A percentile compares a stretch with the other conserved stretches of the same genome.
These are phyloP conservation scores for Oppia nitens DNA, from an alignment of 1,140 invertebrate genomes.

Conservation along the genomic window DNA sequence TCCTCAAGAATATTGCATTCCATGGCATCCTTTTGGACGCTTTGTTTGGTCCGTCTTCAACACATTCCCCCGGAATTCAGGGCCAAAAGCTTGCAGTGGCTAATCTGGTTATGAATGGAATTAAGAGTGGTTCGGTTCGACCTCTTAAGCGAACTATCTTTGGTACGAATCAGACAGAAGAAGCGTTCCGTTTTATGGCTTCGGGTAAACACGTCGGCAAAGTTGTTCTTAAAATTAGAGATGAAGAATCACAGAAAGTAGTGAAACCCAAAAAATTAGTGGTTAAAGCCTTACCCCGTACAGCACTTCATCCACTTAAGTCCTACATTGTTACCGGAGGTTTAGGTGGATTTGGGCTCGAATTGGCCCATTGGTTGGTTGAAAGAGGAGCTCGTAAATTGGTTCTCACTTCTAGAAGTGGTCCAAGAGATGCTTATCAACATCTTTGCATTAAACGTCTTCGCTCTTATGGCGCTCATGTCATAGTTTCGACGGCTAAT, in stretches of 20 bases:
- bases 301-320: constrained; percentile 70
- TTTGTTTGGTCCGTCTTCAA: constrained; percentile 52
- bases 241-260: constrained; percentile 24
- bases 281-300: constrained; percentile 45
- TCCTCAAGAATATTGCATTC: constrained; percentile 87
- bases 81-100: constrained; percentile 27
- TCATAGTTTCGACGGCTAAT: constrained; percentile 51
- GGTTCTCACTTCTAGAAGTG: constrained; percentile 69
- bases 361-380: constrained; percentile 76
- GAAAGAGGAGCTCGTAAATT: constrained; percentile 61
- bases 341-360: constrained; percentile 84
- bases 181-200: constrained; percentile 87
- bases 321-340: constrained; percentile 72
- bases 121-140: constrained; percentile 60
- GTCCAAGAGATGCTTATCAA: constrained; percentile 73
- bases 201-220: constrained; percentile 92
- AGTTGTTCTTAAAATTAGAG: constrained; percentile 41
- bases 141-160: constrained; percentile 68
- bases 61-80: constrained; percentile 25
- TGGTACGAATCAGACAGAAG: constrained; percentile 64
- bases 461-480: constrained; percentile 44
- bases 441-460: constrained; percentile 28
- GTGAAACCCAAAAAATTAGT: constrained; percentile 17
- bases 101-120: constrained; percentile 57
- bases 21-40: constrained; percentile 89